phyloP scores from a whole-genome alignment of 2,113 vertebrate genomes.

The Myrmecobius fasciatus region DNA sequence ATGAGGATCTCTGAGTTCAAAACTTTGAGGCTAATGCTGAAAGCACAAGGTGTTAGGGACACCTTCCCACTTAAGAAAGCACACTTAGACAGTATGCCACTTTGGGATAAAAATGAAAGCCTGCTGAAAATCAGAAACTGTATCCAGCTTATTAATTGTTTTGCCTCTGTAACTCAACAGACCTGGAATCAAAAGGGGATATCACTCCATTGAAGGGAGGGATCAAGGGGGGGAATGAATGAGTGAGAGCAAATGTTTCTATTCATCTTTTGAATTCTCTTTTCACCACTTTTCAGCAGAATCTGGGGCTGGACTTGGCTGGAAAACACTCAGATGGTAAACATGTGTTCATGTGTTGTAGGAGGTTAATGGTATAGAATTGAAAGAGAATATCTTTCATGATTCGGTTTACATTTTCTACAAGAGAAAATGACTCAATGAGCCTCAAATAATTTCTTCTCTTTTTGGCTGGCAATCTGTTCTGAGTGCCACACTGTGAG shows the following conservation, averaged over 20 bases:
- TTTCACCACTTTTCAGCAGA: not conserved
- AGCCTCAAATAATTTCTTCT: not conserved
- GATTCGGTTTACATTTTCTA: not conserved
- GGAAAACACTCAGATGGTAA: not conserved
- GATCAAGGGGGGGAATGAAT: not conserved
- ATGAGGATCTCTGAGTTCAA: not conserved
- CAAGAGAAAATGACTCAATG: not conserved
- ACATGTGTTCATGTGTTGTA: not conserved
- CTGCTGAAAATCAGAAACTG: not conserved
- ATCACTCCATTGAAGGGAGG: not conserved
- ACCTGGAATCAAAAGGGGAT: not conserved
- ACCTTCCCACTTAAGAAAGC: not conserved
- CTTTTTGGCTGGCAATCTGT: not conserved
- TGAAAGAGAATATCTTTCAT: not conserved
- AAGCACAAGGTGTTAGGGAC: not conserved
- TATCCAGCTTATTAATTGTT: not conserved
- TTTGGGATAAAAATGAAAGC: not conserved
- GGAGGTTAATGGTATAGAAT: not conserved
- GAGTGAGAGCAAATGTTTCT: not conserved
- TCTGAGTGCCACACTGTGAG: not conserved
- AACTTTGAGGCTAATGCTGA: not conserved
- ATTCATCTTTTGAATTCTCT: not conserved
- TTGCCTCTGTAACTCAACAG: not conserved
- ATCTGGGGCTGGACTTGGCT: not conserved
- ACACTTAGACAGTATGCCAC: not conserved